Evolutionary conservation across 2,113 vertebrate genomes (phyloP).

Genomic region (Melanostigma gelatinosum): DNA sequence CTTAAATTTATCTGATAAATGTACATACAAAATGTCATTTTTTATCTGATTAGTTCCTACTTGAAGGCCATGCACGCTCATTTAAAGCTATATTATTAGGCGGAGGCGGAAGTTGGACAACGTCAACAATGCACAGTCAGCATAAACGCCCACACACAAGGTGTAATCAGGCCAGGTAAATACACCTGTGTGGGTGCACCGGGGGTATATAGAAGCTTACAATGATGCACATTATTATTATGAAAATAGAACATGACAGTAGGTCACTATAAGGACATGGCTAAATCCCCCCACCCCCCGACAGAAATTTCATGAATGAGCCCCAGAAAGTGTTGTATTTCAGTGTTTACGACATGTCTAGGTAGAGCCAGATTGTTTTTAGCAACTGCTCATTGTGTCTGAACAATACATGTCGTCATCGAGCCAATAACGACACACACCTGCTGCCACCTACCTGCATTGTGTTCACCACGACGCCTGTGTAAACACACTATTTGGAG

Average conservation of each 20-base stretch:
- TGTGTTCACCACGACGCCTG: slow-evolving; percentile 30
- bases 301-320: background rate
- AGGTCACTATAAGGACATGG: background rate
- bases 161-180: background rate
- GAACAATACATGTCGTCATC: slow-evolving; percentile 20
- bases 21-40: background rate
- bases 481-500: slow-evolving; percentile 39
- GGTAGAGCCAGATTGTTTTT: background rate
- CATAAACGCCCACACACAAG: background rate
- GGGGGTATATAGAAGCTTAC: background rate
- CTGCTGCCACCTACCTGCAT: slow-evolving; percentile 15
- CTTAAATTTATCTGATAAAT: background rate
- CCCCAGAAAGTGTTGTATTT: background rate
- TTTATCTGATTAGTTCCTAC: background rate
- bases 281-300: background rate
- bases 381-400: slow-evolving; percentile 20
- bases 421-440: slow-evolving; percentile 10
- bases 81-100: background rate
- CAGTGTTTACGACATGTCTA: background rate
- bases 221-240: background rate
- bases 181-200: background rate
- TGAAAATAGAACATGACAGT: background rate
- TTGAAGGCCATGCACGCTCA: background rate
- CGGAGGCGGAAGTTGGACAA: background rate
- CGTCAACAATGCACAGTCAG: background rate